These are phyloP conservation scores for Crioceris asparagi DNA, from an alignment of 2,888 invertebrate genomes.

Conservation along the genomic window DNA sequence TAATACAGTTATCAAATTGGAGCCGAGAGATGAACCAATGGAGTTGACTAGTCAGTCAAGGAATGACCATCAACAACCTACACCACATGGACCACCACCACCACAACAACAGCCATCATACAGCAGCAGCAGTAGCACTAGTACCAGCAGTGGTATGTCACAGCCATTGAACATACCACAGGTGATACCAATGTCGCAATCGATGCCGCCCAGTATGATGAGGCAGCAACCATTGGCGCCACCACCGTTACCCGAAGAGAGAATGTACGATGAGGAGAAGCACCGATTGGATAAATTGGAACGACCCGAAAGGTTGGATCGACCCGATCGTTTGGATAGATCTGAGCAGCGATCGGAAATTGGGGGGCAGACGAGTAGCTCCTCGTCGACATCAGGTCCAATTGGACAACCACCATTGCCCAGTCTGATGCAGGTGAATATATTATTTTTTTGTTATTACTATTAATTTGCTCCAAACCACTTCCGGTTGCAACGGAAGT, in stretches of 20 bases:
- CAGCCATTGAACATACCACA: constrained; percentile 35
- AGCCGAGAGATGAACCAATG: constrained; percentile 37
- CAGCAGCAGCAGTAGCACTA: no score
- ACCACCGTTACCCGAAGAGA: constrained; percentile 12
- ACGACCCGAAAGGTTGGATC: constrained; percentile 28
- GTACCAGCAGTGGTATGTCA: constrained; percentile 10
- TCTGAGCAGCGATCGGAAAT: constrained; percentile 33
- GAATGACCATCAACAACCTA: constrained; percentile 16
- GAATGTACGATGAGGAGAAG: constrained; percentile 26
- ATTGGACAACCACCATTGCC: constrained; percentile 47
- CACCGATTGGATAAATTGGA: constrained; percentile 27
- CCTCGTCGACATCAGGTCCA: constrained; percentile 32
- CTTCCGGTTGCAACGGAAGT: no score
- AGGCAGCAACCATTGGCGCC: constrained; percentile 5
- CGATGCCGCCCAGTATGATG: constrained; percentile 20
- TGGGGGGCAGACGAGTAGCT: no score
- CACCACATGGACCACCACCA: no score
- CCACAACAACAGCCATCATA: neutral
- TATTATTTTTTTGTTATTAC: no score
- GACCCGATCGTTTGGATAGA: constrained; percentile 28
- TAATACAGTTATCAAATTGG: constrained; percentile 32
- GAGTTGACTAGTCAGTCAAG: constrained; percentile 33
- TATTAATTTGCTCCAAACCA: no score
- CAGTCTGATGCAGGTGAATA: constrained; percentile 46
- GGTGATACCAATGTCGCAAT: constrained; percentile 30